Percentiles rank a stretch among this genome's conserved stretches.
These are phyloP conservation scores for Chloroceryle inda DNA, from an alignment of 2,797 vertebrate species.

Conservation along the genomic window DNA sequence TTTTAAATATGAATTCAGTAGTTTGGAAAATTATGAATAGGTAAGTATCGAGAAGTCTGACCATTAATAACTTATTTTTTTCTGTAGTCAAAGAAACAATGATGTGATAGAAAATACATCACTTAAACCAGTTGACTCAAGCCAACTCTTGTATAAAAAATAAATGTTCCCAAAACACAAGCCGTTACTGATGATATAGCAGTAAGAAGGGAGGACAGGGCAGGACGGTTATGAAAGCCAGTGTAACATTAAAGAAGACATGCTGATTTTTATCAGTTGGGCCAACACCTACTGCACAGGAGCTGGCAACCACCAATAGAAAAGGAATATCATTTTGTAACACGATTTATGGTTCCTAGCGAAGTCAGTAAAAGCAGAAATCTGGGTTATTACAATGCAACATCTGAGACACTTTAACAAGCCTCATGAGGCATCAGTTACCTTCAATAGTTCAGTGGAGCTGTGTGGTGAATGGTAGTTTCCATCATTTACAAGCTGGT, in stretches of 20 bases:
- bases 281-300: background rate
- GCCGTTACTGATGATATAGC: background rate
- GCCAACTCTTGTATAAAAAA: background rate
- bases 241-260: background rate
- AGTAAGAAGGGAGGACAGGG: background rate
- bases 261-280: background rate
- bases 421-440: background rate
- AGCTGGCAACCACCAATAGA: background rate
- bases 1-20: background rate
- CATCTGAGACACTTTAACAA: background rate
- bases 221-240: background rate
- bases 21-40: background rate
- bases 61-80: background rate
- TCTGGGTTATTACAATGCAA: background rate
- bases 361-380: background rate
- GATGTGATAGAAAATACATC: background rate
- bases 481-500: constrained; percentile 55
- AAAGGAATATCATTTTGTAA: background rate
- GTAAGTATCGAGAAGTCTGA: background rate
- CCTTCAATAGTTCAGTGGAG: background rate
- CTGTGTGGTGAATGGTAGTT: background rate
- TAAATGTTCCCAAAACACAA: background rate
- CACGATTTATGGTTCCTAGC: background rate
- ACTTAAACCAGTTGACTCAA: background rate
- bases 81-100: background rate